Conservation (phyloP, 2,113 vertebrate species). For the Galeopterus variegatus region DNA sequence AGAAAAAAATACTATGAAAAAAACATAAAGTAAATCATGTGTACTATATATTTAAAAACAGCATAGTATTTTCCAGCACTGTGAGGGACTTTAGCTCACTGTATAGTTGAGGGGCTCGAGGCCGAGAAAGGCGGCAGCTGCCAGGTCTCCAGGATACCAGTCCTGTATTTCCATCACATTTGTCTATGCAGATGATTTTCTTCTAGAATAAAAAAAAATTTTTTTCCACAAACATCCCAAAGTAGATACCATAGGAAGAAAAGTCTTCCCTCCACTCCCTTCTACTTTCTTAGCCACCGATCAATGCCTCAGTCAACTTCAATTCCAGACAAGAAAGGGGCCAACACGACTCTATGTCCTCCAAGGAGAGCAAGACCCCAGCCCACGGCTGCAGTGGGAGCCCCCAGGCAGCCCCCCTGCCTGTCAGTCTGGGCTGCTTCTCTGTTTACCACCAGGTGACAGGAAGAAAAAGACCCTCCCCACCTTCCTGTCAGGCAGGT, state of each 20-base stretch:
- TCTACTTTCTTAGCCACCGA: not conserved
- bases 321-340: not conserved
- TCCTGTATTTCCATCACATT: not conserved
- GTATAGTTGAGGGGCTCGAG: not conserved
- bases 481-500: not conserved
- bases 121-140: not conserved
- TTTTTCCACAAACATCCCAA: not conserved
- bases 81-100: not conserved
- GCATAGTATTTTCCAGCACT: not conserved
- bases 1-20: slow-evolving; percentile 57
- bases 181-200: not conserved
- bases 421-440: not conserved
- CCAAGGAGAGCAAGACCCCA: not conserved
- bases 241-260: not conserved
- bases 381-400: too few species aligned
- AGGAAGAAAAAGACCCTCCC: not conserved
- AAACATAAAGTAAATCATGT: slow-evolving; percentile 23
- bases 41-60: slow-evolving; percentile 44
- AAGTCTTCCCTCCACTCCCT: not conserved
- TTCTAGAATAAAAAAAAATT: not conserved
- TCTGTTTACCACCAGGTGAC: not conserved
- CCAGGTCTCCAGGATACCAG: not conserved
- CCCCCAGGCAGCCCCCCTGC: too few species aligned
- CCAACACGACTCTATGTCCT: not conserved
- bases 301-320: not conserved